Percentiles rank a stretch among this genome's conserved stretches.
phyloP scores from a whole-genome alignment of 2,888 invertebrate species.

The Lymantria monacha region DNA sequence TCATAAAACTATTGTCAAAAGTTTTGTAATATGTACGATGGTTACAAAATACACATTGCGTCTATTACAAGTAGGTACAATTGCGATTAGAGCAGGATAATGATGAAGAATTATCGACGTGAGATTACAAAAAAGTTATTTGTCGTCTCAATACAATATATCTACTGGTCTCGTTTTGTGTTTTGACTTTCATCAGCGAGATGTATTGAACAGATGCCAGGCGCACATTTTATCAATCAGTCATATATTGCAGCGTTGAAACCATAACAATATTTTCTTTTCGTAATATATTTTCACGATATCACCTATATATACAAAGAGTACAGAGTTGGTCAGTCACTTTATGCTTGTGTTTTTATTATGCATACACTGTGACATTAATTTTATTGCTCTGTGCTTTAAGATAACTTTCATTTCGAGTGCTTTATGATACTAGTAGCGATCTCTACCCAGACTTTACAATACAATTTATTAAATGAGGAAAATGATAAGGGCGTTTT shows the following conservation, averaged over 20 bases:
- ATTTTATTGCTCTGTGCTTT: slow-evolving; percentile 47
- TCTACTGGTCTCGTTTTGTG: slow-evolving; percentile 32
- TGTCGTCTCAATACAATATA: slow-evolving; percentile 23
- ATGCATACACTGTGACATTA: slow-evolving; percentile 59
- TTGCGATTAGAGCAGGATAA: no score
- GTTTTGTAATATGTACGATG: no score
- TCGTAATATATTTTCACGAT: slow-evolving; percentile 61
- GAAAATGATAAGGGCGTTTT: no score
- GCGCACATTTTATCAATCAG: slow-evolving; percentile 64
- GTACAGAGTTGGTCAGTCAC: slow-evolving; percentile 61
- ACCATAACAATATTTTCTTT: slow-evolving; percentile 65
- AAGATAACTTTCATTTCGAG: slow-evolving; percentile 27
- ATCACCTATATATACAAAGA: slow-evolving; percentile 45
- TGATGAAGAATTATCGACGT: no score
- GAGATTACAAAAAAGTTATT: no score
- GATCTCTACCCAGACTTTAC: no score
- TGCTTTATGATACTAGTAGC: neutral
- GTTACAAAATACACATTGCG: no score
- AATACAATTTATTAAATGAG: no score
- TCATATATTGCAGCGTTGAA: slow-evolving; percentile 49
- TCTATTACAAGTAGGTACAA: no score
- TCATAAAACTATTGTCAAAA: no score
- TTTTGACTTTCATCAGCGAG: slow-evolving; percentile 68
- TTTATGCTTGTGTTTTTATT: slow-evolving; percentile 52
- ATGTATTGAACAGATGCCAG: slow-evolving; percentile 59